Evolutionary conservation across 2,888 invertebrate species (phyloP), one percentile per base, ranked within the genome.

Genomic region (Marasmarcha lunaedactyla): DNA sequence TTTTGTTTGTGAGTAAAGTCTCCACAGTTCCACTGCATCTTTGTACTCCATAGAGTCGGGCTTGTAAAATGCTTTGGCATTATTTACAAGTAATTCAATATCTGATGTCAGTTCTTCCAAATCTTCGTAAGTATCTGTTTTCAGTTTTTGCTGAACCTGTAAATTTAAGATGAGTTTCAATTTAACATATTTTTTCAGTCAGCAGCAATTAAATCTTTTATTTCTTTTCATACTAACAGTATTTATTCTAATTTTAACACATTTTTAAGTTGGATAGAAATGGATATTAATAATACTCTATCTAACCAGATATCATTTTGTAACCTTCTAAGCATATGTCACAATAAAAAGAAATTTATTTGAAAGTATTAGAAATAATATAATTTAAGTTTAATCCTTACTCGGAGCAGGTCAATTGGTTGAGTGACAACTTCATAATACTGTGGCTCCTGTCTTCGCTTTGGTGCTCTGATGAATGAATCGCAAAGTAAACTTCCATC

Each of bases 11-110:
- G 87, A 71, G 62, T 93, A 96, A 35, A 96, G 84, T 41, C 95
- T 94, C 93, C 94, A 93, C 34, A 98, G 73, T 38, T 94, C 91
- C 46, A 87, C 87, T 0, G 98, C 97, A 81, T 98, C 97, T 66
- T 90, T 92, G 66, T 94, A 92, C 63, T 98, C 98, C 14, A 88
- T 86, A 0, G 92, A 88, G 38, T 89, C 92, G 11, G 90, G 86
- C 84, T 96, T 97, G 68, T 98, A 98, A 79, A 96, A 98, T 6
- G 94, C 91, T 69, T 96, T 96, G 0, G 98, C 95, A 83, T 99
- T 99, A 54, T 90, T 93, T 15, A 97, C 91, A 56, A 99, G 87
- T 26, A 97, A 85, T 59, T 96, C 94, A 50, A 99, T 89, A 66
- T 99, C 98, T 6, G 88, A 87, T 30, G 94, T 90, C 45, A 99